Evolutionary conservation across 2,888 invertebrate species (phyloP).

Genomic region (Rhamphomyia laevipes): DNA sequence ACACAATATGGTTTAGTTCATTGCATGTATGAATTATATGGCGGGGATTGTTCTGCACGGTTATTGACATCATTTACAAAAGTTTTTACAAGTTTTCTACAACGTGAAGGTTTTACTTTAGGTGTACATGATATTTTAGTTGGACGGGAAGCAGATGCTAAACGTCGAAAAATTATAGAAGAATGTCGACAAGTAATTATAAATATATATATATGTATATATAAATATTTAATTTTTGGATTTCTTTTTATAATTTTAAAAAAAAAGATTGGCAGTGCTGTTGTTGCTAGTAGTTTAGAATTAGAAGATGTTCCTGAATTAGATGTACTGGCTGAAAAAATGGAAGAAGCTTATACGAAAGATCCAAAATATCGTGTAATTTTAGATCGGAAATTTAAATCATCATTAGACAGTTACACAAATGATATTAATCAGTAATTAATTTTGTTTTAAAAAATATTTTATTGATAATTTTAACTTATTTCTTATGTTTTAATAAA

Average conservation of each 20-base stretch:
- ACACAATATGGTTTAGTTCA: conserved; percentile 92
- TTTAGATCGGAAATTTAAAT: conserved; percentile 75
- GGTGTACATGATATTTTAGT: conserved; percentile 93
- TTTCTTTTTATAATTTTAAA: not conserved
- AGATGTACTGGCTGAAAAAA: conserved; percentile 48
- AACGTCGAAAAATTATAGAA: conserved; percentile 55
- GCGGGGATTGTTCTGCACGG: conserved; percentile 68
- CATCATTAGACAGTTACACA: conserved; percentile 65
- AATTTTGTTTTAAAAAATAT: not conserved
- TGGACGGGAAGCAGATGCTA: conserved; percentile 54
- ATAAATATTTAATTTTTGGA: not conserved
- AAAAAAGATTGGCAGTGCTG: conserved; percentile 44
- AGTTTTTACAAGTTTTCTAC: conserved; percentile 81
- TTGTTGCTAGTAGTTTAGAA: conserved; percentile 59
- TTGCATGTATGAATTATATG: conserved; percentile 90
- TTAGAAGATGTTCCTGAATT: conserved; percentile 46
- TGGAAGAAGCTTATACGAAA: conserved; percentile 56
- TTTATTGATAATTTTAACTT: conserved; percentile 1
- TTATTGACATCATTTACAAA: conserved; percentile 83
- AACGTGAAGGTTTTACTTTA: conserved; percentile 85
- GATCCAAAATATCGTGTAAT: conserved; percentile 68
- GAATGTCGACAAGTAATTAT: conserved; percentile 41
- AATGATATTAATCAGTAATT: conserved; percentile 76
- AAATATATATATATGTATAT: not conserved
- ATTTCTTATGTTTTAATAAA: conserved; percentile 11